Evolutionary conservation across 2,113 vertebrate genomes (phyloP).

Genomic region (Gulo gulo): DNA sequence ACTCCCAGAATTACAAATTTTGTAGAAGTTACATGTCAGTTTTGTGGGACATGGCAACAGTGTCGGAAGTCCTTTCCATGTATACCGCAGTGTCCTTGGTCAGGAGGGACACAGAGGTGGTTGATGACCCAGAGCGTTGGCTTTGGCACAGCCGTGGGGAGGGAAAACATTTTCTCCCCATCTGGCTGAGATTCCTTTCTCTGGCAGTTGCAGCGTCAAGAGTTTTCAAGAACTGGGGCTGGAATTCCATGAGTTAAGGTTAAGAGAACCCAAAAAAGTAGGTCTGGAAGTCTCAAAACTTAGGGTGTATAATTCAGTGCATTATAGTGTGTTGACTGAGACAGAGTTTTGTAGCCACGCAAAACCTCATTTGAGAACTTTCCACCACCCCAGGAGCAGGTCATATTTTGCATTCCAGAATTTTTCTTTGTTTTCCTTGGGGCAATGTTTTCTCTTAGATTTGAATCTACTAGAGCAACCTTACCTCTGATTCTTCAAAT

Average conservation of each 20-base stretch:
- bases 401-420: neutral
- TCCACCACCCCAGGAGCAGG: accelerated
- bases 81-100: neutral
- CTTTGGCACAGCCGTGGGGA: too few species aligned
- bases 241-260: neutral
- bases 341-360: neutral
- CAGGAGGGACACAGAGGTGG: accelerated
- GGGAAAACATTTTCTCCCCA: neutral
- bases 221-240: neutral
- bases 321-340: neutral
- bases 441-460: slow-evolving; percentile 5
- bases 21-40: neutral
- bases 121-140: neutral
- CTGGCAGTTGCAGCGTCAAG: neutral
- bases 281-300: neutral
- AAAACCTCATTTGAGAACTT: neutral
- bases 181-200: neutral
- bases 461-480: neutral
- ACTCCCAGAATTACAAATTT: neutral
- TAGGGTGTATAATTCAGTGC: neutral
- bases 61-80: neutral
- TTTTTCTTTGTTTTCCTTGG: neutral
- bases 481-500: neutral
- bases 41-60: accelerated
- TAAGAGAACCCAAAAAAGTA: neutral